Evolutionary conservation across 2,113 vertebrate species (phyloP).

Genomic region (Ramphastos sulfuratus): DNA sequence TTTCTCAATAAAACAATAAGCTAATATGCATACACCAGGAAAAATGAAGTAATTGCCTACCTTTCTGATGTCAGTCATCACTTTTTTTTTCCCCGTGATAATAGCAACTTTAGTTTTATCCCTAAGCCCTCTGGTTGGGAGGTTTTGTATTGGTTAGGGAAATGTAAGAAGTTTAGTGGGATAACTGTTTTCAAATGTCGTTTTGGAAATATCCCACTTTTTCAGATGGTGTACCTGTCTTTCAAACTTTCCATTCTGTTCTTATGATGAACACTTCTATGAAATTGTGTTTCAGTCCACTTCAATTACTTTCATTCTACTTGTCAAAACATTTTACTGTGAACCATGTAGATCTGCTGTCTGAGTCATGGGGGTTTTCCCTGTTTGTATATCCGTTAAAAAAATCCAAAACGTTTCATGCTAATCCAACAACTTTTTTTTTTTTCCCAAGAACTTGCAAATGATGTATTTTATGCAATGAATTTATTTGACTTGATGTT

Average conservation of each 20-base stretch:
- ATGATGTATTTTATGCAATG: not conserved
- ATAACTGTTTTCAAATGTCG: not conserved
- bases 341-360: not conserved
- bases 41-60: not conserved
- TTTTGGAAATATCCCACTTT: not conserved
- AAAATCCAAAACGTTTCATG: not conserved
- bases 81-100: not conserved
- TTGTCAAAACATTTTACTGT: not conserved
- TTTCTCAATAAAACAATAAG: not conserved
- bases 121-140: not conserved
- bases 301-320: not conserved
- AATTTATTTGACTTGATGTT: not conserved
- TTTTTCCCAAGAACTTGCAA: not conserved
- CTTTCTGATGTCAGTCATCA: not conserved
- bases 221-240: not conserved
- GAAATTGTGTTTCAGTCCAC: not conserved
- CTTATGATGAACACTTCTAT: not conserved
- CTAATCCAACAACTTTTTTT: not conserved
- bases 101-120: not conserved
- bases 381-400: not conserved
- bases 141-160: not conserved
- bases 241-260: not conserved
- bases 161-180: not conserved
- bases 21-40: not conserved
- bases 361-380: not conserved